Base-by-base conservation (phyloP, 2,888 invertebrate species). In the Drosophila nr. perissopoda region DNA sequence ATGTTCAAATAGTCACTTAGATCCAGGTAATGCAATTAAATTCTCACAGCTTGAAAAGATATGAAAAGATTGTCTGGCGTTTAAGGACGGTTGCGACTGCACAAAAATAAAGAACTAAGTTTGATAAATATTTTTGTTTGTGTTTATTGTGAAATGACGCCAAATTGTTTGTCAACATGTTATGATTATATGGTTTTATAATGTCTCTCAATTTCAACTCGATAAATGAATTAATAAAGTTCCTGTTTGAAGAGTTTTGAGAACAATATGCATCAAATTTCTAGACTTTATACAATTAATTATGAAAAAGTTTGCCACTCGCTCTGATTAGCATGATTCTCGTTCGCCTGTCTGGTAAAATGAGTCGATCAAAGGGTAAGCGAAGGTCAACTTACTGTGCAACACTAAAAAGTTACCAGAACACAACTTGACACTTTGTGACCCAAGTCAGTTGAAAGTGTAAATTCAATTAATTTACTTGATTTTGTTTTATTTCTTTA, bases 391-490 rank as follows among this genome's bases (percentile, higher is more conserved):
- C 18, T n/a, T 51, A 38, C 61, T 67, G 63, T 31, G 54, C n/a
- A 38, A 52, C 57, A 53, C n/a, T 16, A 5, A 69, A 70, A 72
- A 71, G 72, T 82, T 79, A 61, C 58, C 25, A 4, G 18, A n/a
- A 61, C 67, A 57, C 75, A 81, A 70, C 69, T 72, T 81, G 57
- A 82, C 72, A 64, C 64, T 64, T 52, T 80, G 74, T 34, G 70
- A 46, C 53, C 38, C 60, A 61, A 48, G 48, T 67, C 46, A 16
- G 60, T 54, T 70, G 27, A 38, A 62, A 54, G 54, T 34, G 57
- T 38, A 69, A 83, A 88, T 77, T 83, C 67, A 77, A 88, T 88
- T 86, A 73, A 76, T 59, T 38, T 58, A 21, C 53, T 48, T 10
- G 18, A 11, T 36, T 57, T 66, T 27, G 18, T 13, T 40, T 63